Base-by-base conservation (phyloP, 92 coral and sea anemone genomes). In the Anthopleura xanthogrammica region DNA sequence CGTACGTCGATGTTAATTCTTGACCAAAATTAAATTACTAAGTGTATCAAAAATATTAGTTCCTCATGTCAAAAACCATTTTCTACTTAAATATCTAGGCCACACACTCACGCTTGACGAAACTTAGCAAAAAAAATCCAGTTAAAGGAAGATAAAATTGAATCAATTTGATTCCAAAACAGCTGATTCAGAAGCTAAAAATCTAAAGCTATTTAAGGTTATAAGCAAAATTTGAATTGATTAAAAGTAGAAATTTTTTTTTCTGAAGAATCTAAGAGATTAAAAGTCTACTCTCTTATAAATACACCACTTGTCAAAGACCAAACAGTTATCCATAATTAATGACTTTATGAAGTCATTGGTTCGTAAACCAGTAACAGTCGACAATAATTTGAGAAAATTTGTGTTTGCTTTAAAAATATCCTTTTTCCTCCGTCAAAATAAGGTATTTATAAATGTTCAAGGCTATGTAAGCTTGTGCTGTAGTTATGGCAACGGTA, bases 251-350 rank as follows among this genome's bases (percentile, higher is more conserved):
- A 68, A 36, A 24, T 29, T 23, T 23, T 68, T 68, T 29, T 29
- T 29, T 29, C 36, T 16, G 5, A 43, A 75, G 55, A 46, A 73
- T 9, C 13, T 12, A 20, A 41, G 12, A 41, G 29, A 39, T 14
- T 14, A 75, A 43, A 42, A 20, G 23, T 12, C 3, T 58, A 9
- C 3, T 5, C 22, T 52, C 12, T 24, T 52, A 66, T 82, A 70
- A 82, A 68, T 82, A 12, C 23, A 52, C 77, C 85, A 82, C 85
- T 73, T 82, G 85, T 5, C 65, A 75, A 83, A 73, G 86, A 81
- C 84, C 74, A 75, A 83, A 83, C 24, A 83, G 22, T 75, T 3
- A 72, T 83, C 20, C 50, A 83, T 73, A 48, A 83, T 83, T 83
- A 20, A 83, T 54, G 13, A 56, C 23, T 2, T 1, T 73, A 83